Evolutionary conservation across 1,140 invertebrate genomes (phyloP), one percentile per base, ranked within the genome.

Genomic region (Lysiphlebus fabarum): DNA sequence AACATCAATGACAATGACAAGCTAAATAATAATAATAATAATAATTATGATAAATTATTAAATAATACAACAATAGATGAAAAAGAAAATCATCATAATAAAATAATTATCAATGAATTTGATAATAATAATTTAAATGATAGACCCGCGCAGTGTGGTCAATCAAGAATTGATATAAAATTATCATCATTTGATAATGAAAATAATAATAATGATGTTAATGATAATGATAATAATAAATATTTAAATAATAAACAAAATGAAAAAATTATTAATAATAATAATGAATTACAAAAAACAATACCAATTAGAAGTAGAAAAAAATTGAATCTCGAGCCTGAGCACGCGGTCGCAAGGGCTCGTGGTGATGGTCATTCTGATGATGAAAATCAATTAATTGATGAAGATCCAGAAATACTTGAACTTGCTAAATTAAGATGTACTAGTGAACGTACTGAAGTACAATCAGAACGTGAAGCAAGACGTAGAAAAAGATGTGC

Each of bases 381-480:
- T 44, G 74, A 81, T 43, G 82, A 83, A 63, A 67, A 64, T 11
- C 58, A 59, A 4, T 72, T 69, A 48, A 71, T 80, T 66, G 83
- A 87, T 66, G 84, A 88, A 57, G 90, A 91, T 70, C 85, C 86
- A 2, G 90, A 93, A 74, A 82, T 86, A 1, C 86, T 84, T 54
- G 90, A 93, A 70, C 82, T 93, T 59, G 85, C 91, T 1, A 86
- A 88, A 72, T 79, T 95, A 17, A 80, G 93, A 56, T 96, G 93
- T 80, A 86, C 91, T 40, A 93, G 91, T 74, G 91, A 93, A 70
- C 81, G 90, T 47, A 88, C 91, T 1, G 93, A 96, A 77, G 86
- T 93, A 36, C 83, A 93, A 45, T 90, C 92, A 33, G 91, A 91
- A 70, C 82, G 91, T 60, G 91, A 93, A 68, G 88, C 85, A 43